Evolutionary conservation across 2,888 invertebrate species (phyloP).

Genomic region (Rhaphigaster nebulosa): DNA sequence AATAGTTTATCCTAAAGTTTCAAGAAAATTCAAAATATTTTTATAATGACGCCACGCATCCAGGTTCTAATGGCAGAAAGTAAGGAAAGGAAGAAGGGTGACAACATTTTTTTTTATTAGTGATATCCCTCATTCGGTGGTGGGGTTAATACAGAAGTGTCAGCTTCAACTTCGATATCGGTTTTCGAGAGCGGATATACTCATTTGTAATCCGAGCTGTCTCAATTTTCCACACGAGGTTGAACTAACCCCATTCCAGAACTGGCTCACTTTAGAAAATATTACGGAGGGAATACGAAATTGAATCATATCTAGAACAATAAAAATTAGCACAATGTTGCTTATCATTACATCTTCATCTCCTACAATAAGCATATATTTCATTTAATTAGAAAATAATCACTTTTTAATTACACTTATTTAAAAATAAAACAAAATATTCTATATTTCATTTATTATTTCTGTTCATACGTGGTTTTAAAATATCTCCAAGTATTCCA

Average conservation of each 20-base stretch:
- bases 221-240: constrained; percentile 5
- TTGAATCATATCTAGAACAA: neutral
- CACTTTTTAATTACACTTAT: too few species aligned
- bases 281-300: neutral
- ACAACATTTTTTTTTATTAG: neutral
- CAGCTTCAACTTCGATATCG: neutral
- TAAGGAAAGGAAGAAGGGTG: neutral
- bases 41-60: neutral
- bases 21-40: neutral
- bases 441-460: too few species aligned
- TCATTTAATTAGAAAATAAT: neutral
- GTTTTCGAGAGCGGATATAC: constrained; percentile 16
- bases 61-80: neutral
- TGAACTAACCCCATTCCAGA: neutral
- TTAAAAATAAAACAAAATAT: too few species aligned
- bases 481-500: too few species aligned
- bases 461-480: too few species aligned
- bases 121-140: neutral
- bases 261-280: neutral
- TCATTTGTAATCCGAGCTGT: constrained; percentile 30
- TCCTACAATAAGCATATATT: too few species aligned
- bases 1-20: too few species aligned
- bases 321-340: neutral
- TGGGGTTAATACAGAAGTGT: neutral
- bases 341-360: neutral